Evolutionary conservation across 2,113 vertebrate genomes (phyloP), one percentile per base, ranked within the genome.

Genomic region (Tretioscincus oriximinensis): DNA sequence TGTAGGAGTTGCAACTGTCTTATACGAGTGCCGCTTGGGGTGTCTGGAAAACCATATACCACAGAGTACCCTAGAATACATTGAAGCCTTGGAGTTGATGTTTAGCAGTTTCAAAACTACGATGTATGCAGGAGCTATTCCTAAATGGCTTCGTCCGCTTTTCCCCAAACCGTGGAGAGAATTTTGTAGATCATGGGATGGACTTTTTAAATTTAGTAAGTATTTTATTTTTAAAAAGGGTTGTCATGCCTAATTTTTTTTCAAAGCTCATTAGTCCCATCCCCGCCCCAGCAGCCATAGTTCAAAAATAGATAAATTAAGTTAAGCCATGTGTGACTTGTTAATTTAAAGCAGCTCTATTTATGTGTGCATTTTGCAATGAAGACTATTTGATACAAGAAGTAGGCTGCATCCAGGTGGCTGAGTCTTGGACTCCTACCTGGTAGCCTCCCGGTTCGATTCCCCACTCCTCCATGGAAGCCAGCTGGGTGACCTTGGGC

Each of bases 171-270:
- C 97, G 1, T 99, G 97, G 97, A 94, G 90, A 85, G 97, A 98
- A 84, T 98, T 99, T 94, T 99, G 97, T 91, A 92, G 86, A 83
- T 99, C 98, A 76, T 99, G 97, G 98, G 97, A 99, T 58, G 97
- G 97, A 82, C 97, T 99, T 87, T 99, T 99, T 92, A 96, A 91
- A 94, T 99, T 99, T 91, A 99, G 98, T 99, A 93, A 95, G 98
- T 86, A 18, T 4, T 80, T 76, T 82, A 84, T 81, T 81, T 41
- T 4, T 41, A 41, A 41, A 85, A 65, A 9, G 14, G 47, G 47
- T 28, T 47, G 60, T 10, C 45, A 45, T 72, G 71, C 87, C 4
- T 84, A 35, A 29, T n/a, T 78, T 66, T 87, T 47, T 86, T 84
- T 89, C 75, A 78, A 83, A 7, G 12, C 35, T 76, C 24, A 87